Conservation (phyloP, 2,888 invertebrate genomes). For the Amblyteles armatorius region DNA sequence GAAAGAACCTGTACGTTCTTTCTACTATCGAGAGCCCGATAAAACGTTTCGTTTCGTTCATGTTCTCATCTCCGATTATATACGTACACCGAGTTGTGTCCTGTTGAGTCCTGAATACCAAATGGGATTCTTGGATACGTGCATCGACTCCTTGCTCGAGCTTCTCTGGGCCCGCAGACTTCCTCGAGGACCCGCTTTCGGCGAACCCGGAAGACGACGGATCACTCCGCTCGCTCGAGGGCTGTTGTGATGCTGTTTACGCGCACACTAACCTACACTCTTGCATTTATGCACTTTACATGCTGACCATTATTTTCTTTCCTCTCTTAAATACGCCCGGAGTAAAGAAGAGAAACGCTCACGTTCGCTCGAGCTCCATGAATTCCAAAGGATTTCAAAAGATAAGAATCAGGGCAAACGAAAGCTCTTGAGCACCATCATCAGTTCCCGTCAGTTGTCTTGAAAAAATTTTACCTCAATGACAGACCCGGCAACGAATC, state of each 20-base stretch:
- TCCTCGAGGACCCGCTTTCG: conserved; percentile 47
- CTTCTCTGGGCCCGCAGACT: conserved; percentile 25
- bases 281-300: background rate
- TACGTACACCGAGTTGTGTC: conserved; percentile 39
- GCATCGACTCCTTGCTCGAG: conserved; percentile 72
- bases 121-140: conserved; percentile 74
- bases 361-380: conserved; percentile 6
- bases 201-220: conserved; percentile 47
- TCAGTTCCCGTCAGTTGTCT: background rate
- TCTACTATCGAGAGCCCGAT: conserved; percentile 33
- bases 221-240: conserved; percentile 55
- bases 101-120: conserved; percentile 73
- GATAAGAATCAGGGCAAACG: conserved; percentile 25
- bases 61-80: conserved; percentile 64
- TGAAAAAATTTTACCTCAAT: background rate
- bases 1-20: background rate
- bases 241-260: conserved; percentile 23
- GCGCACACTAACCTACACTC: conserved; percentile 11
- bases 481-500: background rate
- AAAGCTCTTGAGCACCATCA: background rate
- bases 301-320: conserved; percentile 8
- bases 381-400: conserved; percentile 30
- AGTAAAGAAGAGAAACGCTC: conserved; percentile 17
- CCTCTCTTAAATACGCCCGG: conserved; percentile 11
- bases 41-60: conserved; percentile 45